phyloP scores from a whole-genome alignment of 2,113 vertebrate genomes.

The Terrapene triunguis region DNA sequence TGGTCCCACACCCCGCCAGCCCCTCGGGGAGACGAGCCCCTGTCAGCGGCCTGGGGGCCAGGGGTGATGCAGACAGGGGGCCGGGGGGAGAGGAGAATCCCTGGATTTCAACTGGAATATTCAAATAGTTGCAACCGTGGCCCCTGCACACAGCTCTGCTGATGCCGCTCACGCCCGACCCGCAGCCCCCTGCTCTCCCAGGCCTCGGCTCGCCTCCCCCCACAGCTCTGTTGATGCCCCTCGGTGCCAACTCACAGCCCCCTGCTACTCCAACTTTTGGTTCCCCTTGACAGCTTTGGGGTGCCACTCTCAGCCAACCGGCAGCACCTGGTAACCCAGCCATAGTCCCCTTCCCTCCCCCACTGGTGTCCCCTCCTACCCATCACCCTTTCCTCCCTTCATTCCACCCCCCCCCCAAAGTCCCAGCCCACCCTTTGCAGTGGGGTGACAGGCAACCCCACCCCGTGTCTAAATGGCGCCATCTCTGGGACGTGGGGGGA shows the following conservation, averaged over 20 bases:
- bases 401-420: background rate
- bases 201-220: background rate
- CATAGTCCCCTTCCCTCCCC: no score
- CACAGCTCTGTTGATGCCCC: background rate
- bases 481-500: no score
- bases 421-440: background rate
- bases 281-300: background rate
- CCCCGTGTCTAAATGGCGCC: background rate
- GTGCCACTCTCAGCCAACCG: background rate
- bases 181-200: background rate
- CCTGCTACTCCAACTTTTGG: background rate
- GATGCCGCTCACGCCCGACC: no score
- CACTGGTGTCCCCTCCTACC: no score
- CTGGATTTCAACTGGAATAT: no score
- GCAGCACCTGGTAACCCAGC: background rate
- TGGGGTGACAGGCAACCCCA: background rate
- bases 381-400: background rate
- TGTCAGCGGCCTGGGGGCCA: no score
- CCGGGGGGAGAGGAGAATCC: no score
- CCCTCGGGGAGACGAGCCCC: no score
- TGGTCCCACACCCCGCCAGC: background rate
- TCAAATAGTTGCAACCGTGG: no score
- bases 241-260: background rate
- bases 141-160: no score
- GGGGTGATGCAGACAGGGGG: no score